Evolutionary conservation across 2,113 vertebrate genomes (phyloP).

Genomic region (Pipra filicauda): DNA sequence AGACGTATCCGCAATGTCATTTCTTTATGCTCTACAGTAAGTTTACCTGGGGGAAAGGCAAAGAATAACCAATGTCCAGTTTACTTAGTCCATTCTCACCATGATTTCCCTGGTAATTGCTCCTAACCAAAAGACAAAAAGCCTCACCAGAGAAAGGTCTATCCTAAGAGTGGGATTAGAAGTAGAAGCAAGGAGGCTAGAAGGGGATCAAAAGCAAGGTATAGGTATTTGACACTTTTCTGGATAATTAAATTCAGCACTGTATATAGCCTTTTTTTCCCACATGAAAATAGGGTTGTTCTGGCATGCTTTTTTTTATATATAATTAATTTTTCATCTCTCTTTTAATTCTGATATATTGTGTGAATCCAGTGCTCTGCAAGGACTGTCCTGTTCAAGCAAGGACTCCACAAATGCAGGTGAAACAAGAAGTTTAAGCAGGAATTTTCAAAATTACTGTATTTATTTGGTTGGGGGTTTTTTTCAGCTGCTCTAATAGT

Average conservation of each 20-base stretch:
- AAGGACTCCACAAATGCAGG: background rate
- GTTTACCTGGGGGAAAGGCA: background rate
- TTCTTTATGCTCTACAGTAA: background rate
- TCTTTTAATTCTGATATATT: background rate
- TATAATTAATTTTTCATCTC: background rate
- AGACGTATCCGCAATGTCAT: background rate
- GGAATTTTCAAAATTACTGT: background rate
- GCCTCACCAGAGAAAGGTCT: background rate
- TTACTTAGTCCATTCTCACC: background rate
- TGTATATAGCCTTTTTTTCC: rapidly evolving
- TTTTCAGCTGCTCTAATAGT: background rate
- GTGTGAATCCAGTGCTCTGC: background rate
- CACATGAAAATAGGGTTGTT: background rate
- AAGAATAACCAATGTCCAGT: background rate
- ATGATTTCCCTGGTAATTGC: background rate
- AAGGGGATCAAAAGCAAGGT: background rate
- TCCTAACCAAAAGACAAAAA: background rate
- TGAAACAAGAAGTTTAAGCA: background rate
- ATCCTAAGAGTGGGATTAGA: background rate
- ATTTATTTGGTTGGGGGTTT: rapidly evolving
- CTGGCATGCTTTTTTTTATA: background rate
- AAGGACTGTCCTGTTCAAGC: background rate
- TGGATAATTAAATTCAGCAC: background rate
- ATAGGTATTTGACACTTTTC: background rate
- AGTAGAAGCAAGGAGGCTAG: background rate